Evolutionary conservation across 2,888 invertebrate species (phyloP), one percentile per base, ranked within the genome.

Genomic region (Synergus japonicus): DNA sequence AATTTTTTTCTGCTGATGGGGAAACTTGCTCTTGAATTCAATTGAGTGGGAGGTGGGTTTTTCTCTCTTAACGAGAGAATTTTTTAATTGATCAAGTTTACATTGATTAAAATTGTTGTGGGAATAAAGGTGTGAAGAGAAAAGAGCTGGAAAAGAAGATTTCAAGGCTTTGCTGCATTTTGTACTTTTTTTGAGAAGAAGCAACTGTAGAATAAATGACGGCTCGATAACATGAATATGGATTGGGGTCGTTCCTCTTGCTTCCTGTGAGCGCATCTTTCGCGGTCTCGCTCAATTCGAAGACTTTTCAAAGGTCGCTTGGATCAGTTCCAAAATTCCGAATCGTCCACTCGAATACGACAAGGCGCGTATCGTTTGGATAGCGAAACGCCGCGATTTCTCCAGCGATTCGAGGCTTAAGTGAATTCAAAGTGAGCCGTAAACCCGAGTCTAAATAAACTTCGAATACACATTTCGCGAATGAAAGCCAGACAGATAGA

Each of bases 261-360:
- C 79, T 77, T 63, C 65, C 18, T 46, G 78, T 63, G 37, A 79
- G 79, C 79, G 82, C 82, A 81, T 85, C 83, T 85, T 84, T 84
- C 82, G 82, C 77, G 79, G 49, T 80, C 60, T 77, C 79, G 76
- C 67, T 77, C 78, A 67, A 67, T 83, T 82, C 86, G 84, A 85
- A 86, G 88, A 88, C 88, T 88, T 89, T 89, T 88, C 90, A 90
- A 91, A 91, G 90, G 89, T 91, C 89, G 90, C 88, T 91, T 91
- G 91, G 91, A 91, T 80, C 82, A 60, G 84, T 87, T 91, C 91
- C 91, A 92, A 91, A 73, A 89, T 89, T 90, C 88, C 88, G 85
- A 87, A 89, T 89, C 88, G 87, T 85, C 86, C 87, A 85, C 87
- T 87, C 85, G 82, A 86, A 80, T 76, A 73, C 82, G 82, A 82